Percentiles rank a stretch among this genome's conserved stretches.
Evolutionary conservation across 2,113 vertebrate genomes (phyloP).

Genomic region (Malurus cyaneus): DNA sequence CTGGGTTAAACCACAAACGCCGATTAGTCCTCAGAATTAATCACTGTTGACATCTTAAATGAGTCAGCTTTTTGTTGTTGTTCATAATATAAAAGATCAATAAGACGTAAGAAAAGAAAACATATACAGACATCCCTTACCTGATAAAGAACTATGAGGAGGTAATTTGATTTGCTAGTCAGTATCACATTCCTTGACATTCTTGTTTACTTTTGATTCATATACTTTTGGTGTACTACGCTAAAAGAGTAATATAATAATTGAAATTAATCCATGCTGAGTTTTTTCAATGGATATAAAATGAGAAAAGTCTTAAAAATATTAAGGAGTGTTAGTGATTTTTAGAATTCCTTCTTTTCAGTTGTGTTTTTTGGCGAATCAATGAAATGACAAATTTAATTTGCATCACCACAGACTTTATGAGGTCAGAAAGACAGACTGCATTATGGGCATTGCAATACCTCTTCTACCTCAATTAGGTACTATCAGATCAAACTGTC

Average conservation of each 20-base stretch:
- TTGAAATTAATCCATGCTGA: not conserved
- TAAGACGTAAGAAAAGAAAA: not conserved
- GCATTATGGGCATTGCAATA: not conserved
- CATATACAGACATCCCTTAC: not conserved
- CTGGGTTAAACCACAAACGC: not conserved
- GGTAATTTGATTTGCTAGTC: not conserved
- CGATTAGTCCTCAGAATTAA: not conserved
- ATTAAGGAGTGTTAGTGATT: fast-evolving
- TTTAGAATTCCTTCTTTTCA: not conserved
- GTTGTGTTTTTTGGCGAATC: not conserved
- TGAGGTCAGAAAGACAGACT: not conserved
- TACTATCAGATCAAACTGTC: not conserved
- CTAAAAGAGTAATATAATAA: not conserved
- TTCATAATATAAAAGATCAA: not conserved
- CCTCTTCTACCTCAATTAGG: not conserved
- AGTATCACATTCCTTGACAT: not conserved
- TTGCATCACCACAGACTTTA: not conserved
- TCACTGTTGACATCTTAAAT: not conserved
- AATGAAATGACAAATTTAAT: not conserved
- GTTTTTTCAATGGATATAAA: not conserved
- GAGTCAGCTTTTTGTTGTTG: not conserved
- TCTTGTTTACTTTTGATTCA: not conserved
- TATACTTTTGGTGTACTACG: not conserved
- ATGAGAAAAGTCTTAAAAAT: not conserved
- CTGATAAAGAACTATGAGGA: not conserved